Base-by-base conservation (phyloP, 2,113 vertebrate species). In the Xerus inauris region DNA sequence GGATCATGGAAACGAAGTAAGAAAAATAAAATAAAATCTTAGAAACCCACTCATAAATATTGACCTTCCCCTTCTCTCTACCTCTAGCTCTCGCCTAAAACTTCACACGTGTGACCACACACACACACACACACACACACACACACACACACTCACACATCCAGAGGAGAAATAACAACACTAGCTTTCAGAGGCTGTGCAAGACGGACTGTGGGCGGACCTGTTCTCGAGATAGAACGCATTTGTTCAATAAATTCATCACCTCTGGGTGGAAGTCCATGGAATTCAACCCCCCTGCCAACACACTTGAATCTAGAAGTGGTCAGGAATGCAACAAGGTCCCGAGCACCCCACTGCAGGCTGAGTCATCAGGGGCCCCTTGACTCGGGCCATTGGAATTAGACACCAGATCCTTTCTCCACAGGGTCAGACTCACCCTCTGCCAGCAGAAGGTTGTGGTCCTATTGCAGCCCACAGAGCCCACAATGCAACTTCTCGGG, bases 1-100 rank as follows among this genome's bases (percentile, higher is more conserved):
- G 80, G 91, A 88, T 94, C 89, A 51, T 94, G 57, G 54, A 96
- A 97, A 97, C 89, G 71, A 97, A 97, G 84, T 97, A 96, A 95
- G 92, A 96, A 97, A 97, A 96, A 97, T 96, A 91, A 97, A 97
- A 97, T 94, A 97, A 97, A 97, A 89, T 80, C 64, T 94, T 80
- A 93, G 86, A 83, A 97, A 95, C 89, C 82, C 86, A 84, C 83
- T 96, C 89, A 96, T 97, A 98, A 98, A 96, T 97, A 98, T 96
- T 97, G 96, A 97, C 95, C 91, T 97, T 96, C 84, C 76, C 79
- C 75, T 95, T 95, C 72, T 38, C 54, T 35, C 85, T 42, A 65
- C 89, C 95, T 90, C n/a, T 9, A 76, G 19, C 47, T 92, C 89
- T n/a, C 35, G 80, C 86, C 54, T 84, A 84, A 86, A 80, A 30